phyloP scores from a whole-genome alignment of 1,140 invertebrate species.

The Mylabris phalerata region DNA sequence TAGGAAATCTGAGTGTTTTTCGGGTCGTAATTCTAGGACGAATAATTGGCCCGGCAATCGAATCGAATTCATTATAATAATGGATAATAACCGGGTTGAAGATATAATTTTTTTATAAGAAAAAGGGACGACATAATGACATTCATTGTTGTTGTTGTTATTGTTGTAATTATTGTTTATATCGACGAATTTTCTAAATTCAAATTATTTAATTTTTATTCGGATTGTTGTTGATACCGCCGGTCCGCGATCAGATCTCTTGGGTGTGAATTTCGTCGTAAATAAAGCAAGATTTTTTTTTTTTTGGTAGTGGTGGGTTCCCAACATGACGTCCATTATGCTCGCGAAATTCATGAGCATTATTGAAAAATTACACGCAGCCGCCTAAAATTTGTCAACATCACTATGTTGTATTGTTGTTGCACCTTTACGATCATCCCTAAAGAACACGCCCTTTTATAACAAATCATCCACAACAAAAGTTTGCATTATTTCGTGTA shows the following conservation, averaged over 20 bases:
- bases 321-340: too few relatives aligned
- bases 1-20: background rate
- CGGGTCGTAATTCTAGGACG: slow-evolving; percentile 10
- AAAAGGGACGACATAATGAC: slow-evolving; percentile 2
- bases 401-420: slow-evolving; percentile 10
- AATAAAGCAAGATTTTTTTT: too few relatives aligned
- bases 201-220: background rate
- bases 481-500: slow-evolving; percentile 26
- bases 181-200: slow-evolving; percentile 1
- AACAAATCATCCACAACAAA: slow-evolving; percentile 29
- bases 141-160: slow-evolving; percentile 11
- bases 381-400: slow-evolving; percentile 32
- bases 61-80: slow-evolving; percentile 22
- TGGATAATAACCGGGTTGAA: slow-evolving; percentile 16
- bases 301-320: too few relatives aligned
- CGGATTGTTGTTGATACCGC: too few relatives aligned
- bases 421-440: slow-evolving; percentile 11
- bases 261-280: too few relatives aligned
- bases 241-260: too few relatives aligned
- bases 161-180: slow-evolving; percentile 18
- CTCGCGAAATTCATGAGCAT: slow-evolving; percentile 23
- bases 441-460: slow-evolving; percentile 24
- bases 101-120: slow-evolving; percentile 13
- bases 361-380: slow-evolving; percentile 29
- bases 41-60: slow-evolving; percentile 10